A percentile compares a stretch with the other conserved stretches of the same genome.
Evolutionary conservation across 1,140 invertebrate genomes (phyloP).

Genomic region (Sarcophaga peregrina): DNA sequence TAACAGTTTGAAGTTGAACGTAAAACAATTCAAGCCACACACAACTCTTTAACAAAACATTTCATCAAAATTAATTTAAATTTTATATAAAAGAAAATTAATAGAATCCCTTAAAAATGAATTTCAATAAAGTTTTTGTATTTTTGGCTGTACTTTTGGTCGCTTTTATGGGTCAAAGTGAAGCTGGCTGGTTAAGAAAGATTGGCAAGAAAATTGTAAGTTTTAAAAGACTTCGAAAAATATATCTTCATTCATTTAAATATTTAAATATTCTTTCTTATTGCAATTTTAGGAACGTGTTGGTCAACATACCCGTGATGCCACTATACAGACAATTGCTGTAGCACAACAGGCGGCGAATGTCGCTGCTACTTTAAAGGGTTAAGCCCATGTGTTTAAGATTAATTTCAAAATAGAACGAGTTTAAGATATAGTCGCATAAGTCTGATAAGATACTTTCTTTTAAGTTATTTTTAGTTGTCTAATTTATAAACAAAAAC

Average conservation of each 20-base stretch:
- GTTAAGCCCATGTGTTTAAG: neutral
- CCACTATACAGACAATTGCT: constrained; percentile 57
- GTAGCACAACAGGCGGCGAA: constrained; percentile 61
- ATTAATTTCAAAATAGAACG: no score
- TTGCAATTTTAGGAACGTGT: constrained; percentile 54
- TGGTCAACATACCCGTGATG: constrained; percentile 60
- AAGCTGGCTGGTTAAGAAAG: constrained; percentile 59
- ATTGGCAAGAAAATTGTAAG: constrained; percentile 54
- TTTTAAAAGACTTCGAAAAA: neutral
- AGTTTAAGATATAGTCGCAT: no score
- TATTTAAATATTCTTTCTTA: neutral
- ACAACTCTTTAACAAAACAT: neutral
- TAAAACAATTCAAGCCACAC: neutral
- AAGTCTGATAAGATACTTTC: no score
- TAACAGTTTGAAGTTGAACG: neutral
- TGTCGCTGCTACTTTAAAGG: constrained; percentile 55
- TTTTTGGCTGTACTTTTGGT: constrained; percentile 55
- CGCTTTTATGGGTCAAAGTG: constrained; percentile 53
- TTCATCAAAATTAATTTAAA: neutral
- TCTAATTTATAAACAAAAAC: no score
- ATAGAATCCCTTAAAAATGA: constrained; percentile 49
- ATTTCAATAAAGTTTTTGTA: constrained; percentile 59
- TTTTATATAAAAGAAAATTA: neutral
- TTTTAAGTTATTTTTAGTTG: no score
- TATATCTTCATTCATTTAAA: neutral